Evolutionary conservation across 1,140 invertebrate species (phyloP).

Genomic region (Drosophila erecta): DNA sequence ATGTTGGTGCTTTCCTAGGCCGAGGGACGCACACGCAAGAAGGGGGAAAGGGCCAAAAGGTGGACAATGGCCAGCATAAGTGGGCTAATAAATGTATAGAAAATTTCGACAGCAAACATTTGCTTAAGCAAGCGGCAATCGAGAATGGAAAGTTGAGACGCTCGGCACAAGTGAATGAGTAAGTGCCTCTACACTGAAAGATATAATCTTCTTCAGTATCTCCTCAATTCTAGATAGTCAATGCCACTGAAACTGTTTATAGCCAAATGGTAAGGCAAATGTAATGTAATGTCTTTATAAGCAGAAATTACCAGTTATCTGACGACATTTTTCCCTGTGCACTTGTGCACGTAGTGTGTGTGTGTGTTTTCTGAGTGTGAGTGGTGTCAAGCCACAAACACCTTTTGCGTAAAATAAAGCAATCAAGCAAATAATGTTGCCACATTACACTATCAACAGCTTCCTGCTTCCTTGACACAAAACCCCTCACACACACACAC

Average conservation of each 20-base stretch:
- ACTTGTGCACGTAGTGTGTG: slow-evolving; percentile 8
- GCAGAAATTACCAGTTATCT: too few relatives aligned
- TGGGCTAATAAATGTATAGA: slow-evolving; percentile 80
- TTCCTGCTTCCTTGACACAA: slow-evolving; percentile 60
- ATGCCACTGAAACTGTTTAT: too few relatives aligned
- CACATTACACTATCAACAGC: slow-evolving; percentile 83
- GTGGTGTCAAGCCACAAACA: slow-evolving; percentile 80
- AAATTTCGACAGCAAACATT: slow-evolving; percentile 82
- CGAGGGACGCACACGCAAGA: slow-evolving; percentile 55
- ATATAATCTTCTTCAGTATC: too few relatives aligned
- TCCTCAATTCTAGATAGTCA: not conserved
- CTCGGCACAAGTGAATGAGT: slow-evolving; percentile 27
- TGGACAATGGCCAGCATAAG: slow-evolving; percentile 54
- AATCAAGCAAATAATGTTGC: slow-evolving; percentile 83
- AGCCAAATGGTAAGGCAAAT: too few relatives aligned
- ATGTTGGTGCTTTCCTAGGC: not conserved
- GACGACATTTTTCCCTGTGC: not conserved
- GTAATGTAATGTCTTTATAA: too few relatives aligned
- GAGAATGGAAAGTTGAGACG: slow-evolving; percentile 31
- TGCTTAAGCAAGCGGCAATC: slow-evolving; percentile 78
- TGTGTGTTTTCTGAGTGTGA: slow-evolving; percentile 25
- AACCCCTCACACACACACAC: slow-evolving; percentile 9
- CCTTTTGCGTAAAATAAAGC: slow-evolving; percentile 83
- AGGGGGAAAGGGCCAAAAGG: not conserved
- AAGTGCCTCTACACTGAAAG: slow-evolving; percentile 25